phyloP scores from a whole-genome alignment of 2,888 invertebrate genomes.

The Cantharis nigra region DNA sequence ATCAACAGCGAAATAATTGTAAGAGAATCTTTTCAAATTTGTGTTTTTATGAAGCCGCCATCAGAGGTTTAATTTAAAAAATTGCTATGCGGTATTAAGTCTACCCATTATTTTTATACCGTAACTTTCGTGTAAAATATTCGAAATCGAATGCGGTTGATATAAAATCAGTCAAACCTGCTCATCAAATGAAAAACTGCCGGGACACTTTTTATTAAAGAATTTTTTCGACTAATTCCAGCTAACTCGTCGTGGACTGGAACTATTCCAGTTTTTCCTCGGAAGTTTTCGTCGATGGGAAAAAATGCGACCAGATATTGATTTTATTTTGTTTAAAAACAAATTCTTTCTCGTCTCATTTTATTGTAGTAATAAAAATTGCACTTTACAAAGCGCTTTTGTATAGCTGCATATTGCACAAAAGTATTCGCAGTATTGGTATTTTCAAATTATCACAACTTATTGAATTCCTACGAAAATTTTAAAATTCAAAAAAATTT shows the following conservation, averaged over 20 bases:
- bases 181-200: conserved; percentile 50
- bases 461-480: neutral
- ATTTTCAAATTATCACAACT: neutral
- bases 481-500: neutral
- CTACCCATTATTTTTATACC: neutral
- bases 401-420: neutral
- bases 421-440: neutral
- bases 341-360: conserved; percentile 18
- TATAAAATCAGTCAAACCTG: conserved; percentile 52
- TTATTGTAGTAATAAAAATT: neutral
- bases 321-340: conserved; percentile 28
- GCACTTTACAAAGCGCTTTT: neutral
- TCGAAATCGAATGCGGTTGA: conserved; percentile 34
- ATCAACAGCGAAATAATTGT: neutral
- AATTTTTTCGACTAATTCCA: conserved; percentile 44
- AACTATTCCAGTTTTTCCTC: conserved; percentile 48
- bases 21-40: neutral
- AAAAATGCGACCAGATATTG: conserved; percentile 43
- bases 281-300: conserved; percentile 49
- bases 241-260: conserved; percentile 51
- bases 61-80: neutral
- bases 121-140: neutral
- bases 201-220: conserved; percentile 50
- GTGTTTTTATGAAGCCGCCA: neutral
- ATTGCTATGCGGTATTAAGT: neutral